Base-by-base conservation (phyloP, 2,888 invertebrate species). In the Sesia bembeciformis region DNA sequence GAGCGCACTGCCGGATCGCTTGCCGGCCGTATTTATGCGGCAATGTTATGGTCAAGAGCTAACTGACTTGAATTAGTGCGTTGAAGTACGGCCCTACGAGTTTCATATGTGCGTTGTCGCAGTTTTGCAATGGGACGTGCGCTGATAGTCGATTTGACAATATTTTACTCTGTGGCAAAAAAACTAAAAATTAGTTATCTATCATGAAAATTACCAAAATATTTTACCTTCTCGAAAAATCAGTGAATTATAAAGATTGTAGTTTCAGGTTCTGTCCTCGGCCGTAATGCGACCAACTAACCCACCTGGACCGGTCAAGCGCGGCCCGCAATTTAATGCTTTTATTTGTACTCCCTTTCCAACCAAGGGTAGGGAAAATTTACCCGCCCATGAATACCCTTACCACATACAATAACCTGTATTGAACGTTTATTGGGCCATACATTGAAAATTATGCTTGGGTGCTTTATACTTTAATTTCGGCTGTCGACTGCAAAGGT, bases 341-440 rank as follows among this genome's bases (percentile, higher is more conserved):
- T 82, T 84, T 84, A 84, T 81, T 77, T 72, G 71, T 64, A 64
- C 71, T 63, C 71, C 70, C 69, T 77, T 74, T 75, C 76, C 68
- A 53, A 53, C 59, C 56, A 64, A 66, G 72, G 81, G 74, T 70
- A 75, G 67, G 70, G 70, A 70, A 76, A 77, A 78, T 78, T 77
- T 80, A 79, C 80, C 79, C 78, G 77, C 59, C 67, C 67, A 64
- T 70, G 68, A 66, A 70, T 68, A 68, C 60, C 63, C 67, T 56
- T 63, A 64, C 70, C 68, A 68, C 76, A 71, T 72, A 74, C 71
- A 76, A 75, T 76, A 74, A 70, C 71, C 68, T 73, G 23, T 81
- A 82, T 82, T 78, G 73, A 78, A 81, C 81, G 74, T 74, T 79
- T 80, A 81, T 78, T 76, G 76, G 70, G 73, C 70, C 74, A 67